Base-by-base conservation (phyloP, 2,797 vertebrate species). In the Sebastes alutus region DNA sequence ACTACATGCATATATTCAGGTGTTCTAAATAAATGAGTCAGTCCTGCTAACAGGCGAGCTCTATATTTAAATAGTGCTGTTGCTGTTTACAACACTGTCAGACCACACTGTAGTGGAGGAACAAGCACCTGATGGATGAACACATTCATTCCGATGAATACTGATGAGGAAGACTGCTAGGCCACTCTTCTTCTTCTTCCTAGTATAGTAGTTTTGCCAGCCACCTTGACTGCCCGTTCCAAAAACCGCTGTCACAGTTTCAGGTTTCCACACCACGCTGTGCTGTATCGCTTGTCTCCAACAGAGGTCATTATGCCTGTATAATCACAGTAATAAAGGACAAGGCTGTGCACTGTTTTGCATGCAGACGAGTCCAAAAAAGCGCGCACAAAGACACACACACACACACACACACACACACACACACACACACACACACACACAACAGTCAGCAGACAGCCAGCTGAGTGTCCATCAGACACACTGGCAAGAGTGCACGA, bases 291-390 rank as follows among this genome's bases (percentile, higher is more conserved):
- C 78, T 67, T 81, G 85, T 86, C 88, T 89, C 82, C 88, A 88
- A 90, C 92, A 93, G 90, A 92, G 89, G 86, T 92, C 89, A 92
- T 87, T 79, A 93, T 82, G 90, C 46, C 85, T 86, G 82, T 87
- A 38, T 38, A 89, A 88, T 91, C 85, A 86, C 82, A 72, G 78
- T 83, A 72, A 87, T 84, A 85, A 85, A 87, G 67, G 78, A 82
- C 81, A 66, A 60, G 78, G 59, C 78, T 74, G 3, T 72, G 84
- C 20, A 75, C 84, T 74, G 72, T 42, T 83, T 56, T 63, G 67
- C 67, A 67, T 52, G 67, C 63, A 74, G 62, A 72, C 60, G 12
- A n/a, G 71, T 77, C 52, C 59, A 68, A 68, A 63, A 68, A 75
- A n/a, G 16, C 35, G 42, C 72, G 38, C 64, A 56, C 65, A 60